Conservation (phyloP, 2,113 vertebrate species). For the Macroglossus sobrinus region DNA sequence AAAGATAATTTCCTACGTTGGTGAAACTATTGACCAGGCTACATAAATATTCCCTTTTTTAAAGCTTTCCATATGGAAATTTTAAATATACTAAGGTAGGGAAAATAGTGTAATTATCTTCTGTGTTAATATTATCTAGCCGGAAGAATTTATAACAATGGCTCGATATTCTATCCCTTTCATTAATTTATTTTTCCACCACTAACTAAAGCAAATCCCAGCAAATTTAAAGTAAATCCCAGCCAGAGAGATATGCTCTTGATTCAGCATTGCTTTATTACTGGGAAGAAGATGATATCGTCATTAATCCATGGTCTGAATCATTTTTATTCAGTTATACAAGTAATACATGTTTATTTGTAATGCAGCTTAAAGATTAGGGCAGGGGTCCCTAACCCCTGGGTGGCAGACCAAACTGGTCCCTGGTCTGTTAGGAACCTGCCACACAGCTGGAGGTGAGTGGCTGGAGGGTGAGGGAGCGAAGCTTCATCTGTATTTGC, state of each 20-base stretch:
- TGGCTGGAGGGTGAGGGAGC: too few relatives aligned
- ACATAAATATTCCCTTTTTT: background rate
- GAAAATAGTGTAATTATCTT: background rate
- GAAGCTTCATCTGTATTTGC: too few relatives aligned
- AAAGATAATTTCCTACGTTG: background rate
- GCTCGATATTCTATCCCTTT: background rate
- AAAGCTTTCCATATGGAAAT: background rate
- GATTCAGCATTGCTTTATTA: background rate
- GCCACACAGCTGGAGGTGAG: too few relatives aligned
- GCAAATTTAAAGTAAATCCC: background rate
- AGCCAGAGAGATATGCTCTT: background rate
- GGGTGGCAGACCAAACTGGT: too few relatives aligned
- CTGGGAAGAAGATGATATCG: background rate
- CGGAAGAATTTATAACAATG: background rate
- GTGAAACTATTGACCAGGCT: background rate
- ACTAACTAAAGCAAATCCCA: too few relatives aligned
- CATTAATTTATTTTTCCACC: background rate
- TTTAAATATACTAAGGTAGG: background rate
- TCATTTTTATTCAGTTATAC: background rate
- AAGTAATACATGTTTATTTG: background rate
- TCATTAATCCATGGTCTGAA: background rate
- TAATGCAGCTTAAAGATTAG: background rate
- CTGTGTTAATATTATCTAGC: background rate
- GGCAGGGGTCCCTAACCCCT: too few relatives aligned
- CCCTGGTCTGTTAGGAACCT: too few relatives aligned